Percentiles rank a stretch among this genome's conserved stretches.
phyloP scores from a whole-genome alignment of 2,888 invertebrate species.

The Drosophila recens region DNA sequence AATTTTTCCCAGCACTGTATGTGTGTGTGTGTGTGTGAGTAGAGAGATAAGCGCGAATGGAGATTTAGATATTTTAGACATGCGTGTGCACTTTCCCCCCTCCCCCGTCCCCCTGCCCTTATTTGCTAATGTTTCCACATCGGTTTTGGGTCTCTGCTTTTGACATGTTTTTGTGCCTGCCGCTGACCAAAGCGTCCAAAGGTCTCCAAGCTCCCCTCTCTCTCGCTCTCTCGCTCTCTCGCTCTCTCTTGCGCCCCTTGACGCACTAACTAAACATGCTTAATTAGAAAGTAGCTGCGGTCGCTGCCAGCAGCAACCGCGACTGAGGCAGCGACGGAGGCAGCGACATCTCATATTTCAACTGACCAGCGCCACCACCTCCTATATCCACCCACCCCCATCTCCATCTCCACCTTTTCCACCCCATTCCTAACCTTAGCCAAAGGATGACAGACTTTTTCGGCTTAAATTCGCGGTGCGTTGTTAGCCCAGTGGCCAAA shows the following conservation, averaged over 20 bases:
- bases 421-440: neutral
- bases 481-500: too few species aligned
- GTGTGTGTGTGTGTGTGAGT: too few species aligned
- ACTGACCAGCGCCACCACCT: slow-evolving; percentile 48
- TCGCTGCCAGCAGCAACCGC: slow-evolving; percentile 36
- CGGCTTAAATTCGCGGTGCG: too few species aligned
- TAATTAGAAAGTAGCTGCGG: slow-evolving; percentile 82
- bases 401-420: neutral
- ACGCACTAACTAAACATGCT: slow-evolving; percentile 77
- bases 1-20: too few species aligned
- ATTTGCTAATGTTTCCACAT: neutral
- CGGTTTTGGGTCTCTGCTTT: slow-evolving; percentile 50
- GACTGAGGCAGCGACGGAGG: slow-evolving; percentile 23
- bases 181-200: slow-evolving; percentile 32
- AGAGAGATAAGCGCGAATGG: slow-evolving; percentile 59
- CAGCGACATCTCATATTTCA: slow-evolving; percentile 66
- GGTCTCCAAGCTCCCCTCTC: slow-evolving; percentile 14
- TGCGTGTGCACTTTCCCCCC: slow-evolving; percentile 58
- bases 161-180: slow-evolving; percentile 57
- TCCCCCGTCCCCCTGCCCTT: neutral
- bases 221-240: neutral
- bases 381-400: neutral
- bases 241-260: slow-evolving; percentile 2
- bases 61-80: slow-evolving; percentile 82
- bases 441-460: too few species aligned